A percentile compares a stretch with the other conserved stretches of the same genome.
Conservation (phyloP, 2,113 vertebrate genomes). For the Ophiodon elongatus region DNA sequence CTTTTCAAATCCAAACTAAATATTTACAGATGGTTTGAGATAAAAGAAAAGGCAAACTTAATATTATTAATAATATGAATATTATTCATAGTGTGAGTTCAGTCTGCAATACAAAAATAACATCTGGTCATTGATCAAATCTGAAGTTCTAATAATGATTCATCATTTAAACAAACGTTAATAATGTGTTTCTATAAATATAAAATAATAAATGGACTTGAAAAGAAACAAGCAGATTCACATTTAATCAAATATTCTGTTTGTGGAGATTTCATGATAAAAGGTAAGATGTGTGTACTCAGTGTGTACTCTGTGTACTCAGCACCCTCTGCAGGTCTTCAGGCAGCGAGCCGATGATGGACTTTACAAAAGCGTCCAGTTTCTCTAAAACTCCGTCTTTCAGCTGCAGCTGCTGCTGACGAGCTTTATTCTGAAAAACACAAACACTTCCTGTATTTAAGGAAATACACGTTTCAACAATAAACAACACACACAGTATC, state of each 20-base stretch:
- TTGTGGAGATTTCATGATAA: neutral
- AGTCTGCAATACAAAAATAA: neutral
- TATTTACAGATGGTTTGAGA: slow-evolving; percentile 7
- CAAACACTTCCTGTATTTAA: neutral
- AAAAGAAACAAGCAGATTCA: neutral
- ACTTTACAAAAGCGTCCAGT: slow-evolving; percentile 81
- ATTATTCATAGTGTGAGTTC: slow-evolving; percentile 5
- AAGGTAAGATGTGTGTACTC: neutral
- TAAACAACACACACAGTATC: no score
- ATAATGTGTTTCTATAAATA: neutral
- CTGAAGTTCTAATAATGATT: neutral
- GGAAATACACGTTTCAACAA: neutral
- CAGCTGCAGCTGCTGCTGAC: slow-evolving; percentile 87
- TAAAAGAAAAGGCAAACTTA: neutral
- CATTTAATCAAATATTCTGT: neutral
- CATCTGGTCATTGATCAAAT: neutral
- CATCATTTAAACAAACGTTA: neutral
- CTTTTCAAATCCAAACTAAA: slow-evolving; percentile 11
- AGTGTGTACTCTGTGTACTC: slow-evolving; percentile 59
- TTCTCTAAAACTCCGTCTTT: slow-evolving; percentile 85
- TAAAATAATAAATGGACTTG: neutral
- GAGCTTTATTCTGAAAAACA: slow-evolving; percentile 84
- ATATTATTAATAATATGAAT: neutral
- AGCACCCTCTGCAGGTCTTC: slow-evolving; percentile 90
- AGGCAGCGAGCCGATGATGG: slow-evolving; percentile 85